A percentile compares a stretch with the other conserved stretches of the same genome.
Evolutionary conservation across 2,113 vertebrate species (phyloP).

Genomic region (Lasiurus cinereus): DNA sequence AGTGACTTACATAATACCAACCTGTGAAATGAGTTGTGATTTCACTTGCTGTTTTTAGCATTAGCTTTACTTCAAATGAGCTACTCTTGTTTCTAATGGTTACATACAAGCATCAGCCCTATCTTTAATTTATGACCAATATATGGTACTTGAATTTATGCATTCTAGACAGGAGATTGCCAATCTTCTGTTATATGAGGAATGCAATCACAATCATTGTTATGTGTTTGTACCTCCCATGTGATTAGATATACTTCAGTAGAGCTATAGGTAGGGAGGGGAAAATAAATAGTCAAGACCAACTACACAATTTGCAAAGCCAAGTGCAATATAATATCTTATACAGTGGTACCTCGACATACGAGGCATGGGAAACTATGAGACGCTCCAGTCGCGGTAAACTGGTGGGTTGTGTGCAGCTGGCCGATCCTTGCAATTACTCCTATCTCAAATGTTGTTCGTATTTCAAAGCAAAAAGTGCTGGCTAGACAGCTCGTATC

Average conservation of each 20-base stretch:
- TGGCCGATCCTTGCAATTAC: too few relatives aligned
- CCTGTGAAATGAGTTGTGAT: not conserved
- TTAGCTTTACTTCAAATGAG: not conserved
- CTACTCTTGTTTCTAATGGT: not conserved
- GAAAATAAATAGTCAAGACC: too few relatives aligned
- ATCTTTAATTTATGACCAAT: constrained; percentile 29
- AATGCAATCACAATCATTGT: not conserved
- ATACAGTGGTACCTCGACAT: too few relatives aligned
- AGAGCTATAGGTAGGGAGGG: too few relatives aligned
- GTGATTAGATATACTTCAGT: not conserved
- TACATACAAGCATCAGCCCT: not conserved
- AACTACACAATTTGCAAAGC: too few relatives aligned
- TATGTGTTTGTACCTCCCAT: not conserved
- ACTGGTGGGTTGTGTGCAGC: too few relatives aligned
- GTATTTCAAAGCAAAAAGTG: too few relatives aligned
- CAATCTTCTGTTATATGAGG: not conserved
- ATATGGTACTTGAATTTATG: not conserved
- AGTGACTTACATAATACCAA: not conserved
- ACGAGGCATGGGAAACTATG: too few relatives aligned
- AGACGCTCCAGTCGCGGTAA: too few relatives aligned
- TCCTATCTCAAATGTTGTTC: too few relatives aligned
- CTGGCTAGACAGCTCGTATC: too few relatives aligned
- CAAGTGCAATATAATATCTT: not conserved
- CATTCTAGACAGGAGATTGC: not conserved
- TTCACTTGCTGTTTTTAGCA: not conserved